These are phyloP conservation scores for Sycobia sp. DNA, from an alignment of 1,140 invertebrate genomes.

Conservation along the genomic window DNA sequence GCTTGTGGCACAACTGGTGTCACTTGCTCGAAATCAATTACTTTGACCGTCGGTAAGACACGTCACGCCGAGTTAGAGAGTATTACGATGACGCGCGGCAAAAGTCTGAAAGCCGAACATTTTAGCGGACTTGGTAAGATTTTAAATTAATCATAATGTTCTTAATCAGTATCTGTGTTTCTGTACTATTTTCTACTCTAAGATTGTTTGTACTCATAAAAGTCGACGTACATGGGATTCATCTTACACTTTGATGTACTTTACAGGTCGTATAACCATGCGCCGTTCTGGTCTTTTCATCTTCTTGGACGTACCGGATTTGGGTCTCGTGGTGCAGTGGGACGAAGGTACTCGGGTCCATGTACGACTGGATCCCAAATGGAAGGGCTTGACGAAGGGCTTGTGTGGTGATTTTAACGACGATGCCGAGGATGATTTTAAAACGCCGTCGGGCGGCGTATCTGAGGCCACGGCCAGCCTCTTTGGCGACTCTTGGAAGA, in stretches of 20 bases:
- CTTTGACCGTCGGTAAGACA: constrained; percentile 64
- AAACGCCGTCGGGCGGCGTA: constrained; percentile 77
- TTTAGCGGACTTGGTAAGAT: constrained; percentile 35
- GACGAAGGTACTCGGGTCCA: constrained; percentile 81
- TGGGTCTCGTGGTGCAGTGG: constrained; percentile 84
- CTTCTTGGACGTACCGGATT: constrained; percentile 76
- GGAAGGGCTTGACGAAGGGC: constrained; percentile 79
- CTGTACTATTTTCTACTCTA: too few relatives aligned
- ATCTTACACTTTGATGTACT: too few relatives aligned
- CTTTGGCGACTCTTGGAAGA: constrained; percentile 88
- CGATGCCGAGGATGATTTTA: constrained; percentile 81
- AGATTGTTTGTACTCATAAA: too few relatives aligned
- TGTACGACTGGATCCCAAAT: constrained; percentile 74
- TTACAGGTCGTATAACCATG: constrained; percentile 56
- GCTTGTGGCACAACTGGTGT: constrained; percentile 85
- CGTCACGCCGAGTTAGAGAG: constrained; percentile 64
- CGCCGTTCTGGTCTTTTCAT: constrained; percentile 75
- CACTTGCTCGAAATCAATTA: constrained; percentile 84
- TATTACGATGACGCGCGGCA: constrained; percentile 66
- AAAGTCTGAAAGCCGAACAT: constrained; percentile 46
- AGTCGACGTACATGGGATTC: too few relatives aligned
- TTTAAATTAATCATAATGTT: too few relatives aligned
- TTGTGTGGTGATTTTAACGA: constrained; percentile 91
- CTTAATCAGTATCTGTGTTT: too few relatives aligned
- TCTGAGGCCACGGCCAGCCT: constrained; percentile 73